Percentiles rank a stretch among this genome's conserved stretches.
Conservation (phyloP, 1,140 invertebrate genomes). For the Camponotus floridanus region DNA sequence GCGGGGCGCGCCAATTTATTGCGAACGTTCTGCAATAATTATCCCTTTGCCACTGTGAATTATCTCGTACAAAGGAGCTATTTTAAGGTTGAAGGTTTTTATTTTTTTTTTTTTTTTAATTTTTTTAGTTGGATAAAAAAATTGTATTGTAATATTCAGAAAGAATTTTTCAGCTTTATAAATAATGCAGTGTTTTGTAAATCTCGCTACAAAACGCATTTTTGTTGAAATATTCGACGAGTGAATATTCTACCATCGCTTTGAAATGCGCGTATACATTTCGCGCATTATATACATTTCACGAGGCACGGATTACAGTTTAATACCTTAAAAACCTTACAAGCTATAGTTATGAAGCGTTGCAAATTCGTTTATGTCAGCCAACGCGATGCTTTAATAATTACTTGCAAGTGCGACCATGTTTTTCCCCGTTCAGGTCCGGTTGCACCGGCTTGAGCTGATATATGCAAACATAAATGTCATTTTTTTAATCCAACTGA, state of each 20-base stretch:
- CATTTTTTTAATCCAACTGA: conserved; percentile 18
- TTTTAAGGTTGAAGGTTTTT: background rate
- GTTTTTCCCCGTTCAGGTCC: conserved; percentile 40
- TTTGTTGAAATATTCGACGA: conserved; percentile 9
- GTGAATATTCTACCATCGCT: background rate
- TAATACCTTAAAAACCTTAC: conserved; percentile 40
- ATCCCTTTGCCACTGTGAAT: background rate
- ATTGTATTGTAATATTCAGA: background rate
- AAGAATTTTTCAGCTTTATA: background rate
- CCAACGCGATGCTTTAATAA: conserved; percentile 27
- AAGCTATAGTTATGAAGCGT: conserved; percentile 14
- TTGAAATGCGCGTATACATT: background rate
- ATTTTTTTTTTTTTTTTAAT: background rate
- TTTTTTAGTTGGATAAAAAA: background rate
- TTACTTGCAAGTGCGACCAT: conserved; percentile 15
- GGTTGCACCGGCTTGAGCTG: background rate
- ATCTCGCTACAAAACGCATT: conserved; percentile 14
- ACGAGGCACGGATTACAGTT: conserved; percentile 2
- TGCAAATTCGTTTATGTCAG: conserved; percentile 41
- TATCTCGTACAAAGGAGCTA: background rate
- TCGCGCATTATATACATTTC: conserved; percentile 4
- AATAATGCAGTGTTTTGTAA: conserved; percentile 27
- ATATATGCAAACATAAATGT: background rate
- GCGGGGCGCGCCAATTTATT: background rate
- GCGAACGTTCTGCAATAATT: background rate